These are phyloP conservation scores for Subacronicta megacephala DNA, from an alignment of 2,888 invertebrate species.

Conservation along the genomic window DNA sequence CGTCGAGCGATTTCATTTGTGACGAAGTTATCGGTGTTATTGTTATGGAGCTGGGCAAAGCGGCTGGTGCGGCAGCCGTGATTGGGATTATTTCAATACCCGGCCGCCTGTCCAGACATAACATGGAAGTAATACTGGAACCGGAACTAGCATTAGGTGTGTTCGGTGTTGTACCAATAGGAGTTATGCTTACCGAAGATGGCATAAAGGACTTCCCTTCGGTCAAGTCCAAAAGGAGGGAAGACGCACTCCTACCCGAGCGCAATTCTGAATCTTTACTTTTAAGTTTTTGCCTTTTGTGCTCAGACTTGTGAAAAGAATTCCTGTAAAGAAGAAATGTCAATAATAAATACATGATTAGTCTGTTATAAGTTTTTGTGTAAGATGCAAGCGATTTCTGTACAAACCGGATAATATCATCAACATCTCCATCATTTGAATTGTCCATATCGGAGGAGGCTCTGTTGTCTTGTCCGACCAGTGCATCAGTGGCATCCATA, in stretches of 20 bases:
- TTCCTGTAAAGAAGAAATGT: constrained; percentile 78
- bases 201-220: constrained; percentile 89
- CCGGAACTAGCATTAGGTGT: constrained; percentile 91
- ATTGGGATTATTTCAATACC: constrained; percentile 97
- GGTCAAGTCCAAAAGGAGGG: constrained; percentile 87
- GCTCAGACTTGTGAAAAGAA: constrained; percentile 89
- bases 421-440: constrained; percentile 90
- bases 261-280: constrained; percentile 88
- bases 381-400: constrained; percentile 7
- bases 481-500: constrained; percentile 90
- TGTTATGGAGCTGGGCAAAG: constrained; percentile 94
- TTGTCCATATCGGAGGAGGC: constrained; percentile 90
- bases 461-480: constrained; percentile 82
- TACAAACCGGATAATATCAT: constrained; percentile 89
- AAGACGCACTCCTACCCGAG: constrained; percentile 77
- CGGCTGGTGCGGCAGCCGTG: constrained; percentile 90
- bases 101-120: constrained; percentile 92
- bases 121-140: constrained; percentile 89
- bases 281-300: constrained; percentile 90
- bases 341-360: constrained; percentile 35
- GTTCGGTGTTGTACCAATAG: constrained; percentile 87
- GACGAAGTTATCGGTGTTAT: constrained; percentile 94
- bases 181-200: constrained; percentile 87
- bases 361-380: constrained; percentile 18
- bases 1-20: constrained; percentile 86